These are phyloP conservation scores for Diploptera punctata DNA, from an alignment of 2,888 invertebrate species.

Conservation along the genomic window DNA sequence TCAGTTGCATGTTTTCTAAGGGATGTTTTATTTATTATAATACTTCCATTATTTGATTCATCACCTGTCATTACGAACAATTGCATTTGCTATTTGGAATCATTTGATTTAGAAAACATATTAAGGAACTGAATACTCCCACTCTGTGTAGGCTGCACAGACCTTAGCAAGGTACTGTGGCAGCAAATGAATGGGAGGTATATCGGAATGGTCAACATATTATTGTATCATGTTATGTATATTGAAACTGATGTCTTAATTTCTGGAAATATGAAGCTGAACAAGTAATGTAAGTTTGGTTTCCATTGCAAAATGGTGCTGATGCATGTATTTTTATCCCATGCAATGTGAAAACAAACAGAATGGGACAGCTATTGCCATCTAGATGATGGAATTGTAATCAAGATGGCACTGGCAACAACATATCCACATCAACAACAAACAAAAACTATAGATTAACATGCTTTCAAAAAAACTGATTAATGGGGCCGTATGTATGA, in stretches of 20 bases:
- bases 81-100: too few species aligned
- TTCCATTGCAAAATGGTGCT: constrained; percentile 27
- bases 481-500: constrained; percentile 38
- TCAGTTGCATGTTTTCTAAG: too few species aligned
- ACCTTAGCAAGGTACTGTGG: too few species aligned
- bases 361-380: constrained; percentile 21
- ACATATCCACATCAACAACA: constrained; percentile 19
- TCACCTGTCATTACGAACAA: too few species aligned
- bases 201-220: too few species aligned
- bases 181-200: too few species aligned
- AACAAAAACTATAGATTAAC: constrained; percentile 16
- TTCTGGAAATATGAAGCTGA: constrained; percentile 1
- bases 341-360: constrained; percentile 17
- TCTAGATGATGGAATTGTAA: constrained; percentile 7
- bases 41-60: too few species aligned
- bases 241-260: not conserved
- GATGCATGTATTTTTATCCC: constrained; percentile 26
- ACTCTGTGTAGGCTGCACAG: too few species aligned
- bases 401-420: constrained; percentile 23
- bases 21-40: too few species aligned
- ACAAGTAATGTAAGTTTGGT: not conserved
- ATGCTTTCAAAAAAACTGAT: constrained; percentile 28
- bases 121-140: too few species aligned
- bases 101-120: too few species aligned
- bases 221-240: not conserved